These are phyloP conservation scores for Chionoecetes opilio DNA, from an alignment of 1,140 invertebrate genomes.

Conservation along the genomic window DNA sequence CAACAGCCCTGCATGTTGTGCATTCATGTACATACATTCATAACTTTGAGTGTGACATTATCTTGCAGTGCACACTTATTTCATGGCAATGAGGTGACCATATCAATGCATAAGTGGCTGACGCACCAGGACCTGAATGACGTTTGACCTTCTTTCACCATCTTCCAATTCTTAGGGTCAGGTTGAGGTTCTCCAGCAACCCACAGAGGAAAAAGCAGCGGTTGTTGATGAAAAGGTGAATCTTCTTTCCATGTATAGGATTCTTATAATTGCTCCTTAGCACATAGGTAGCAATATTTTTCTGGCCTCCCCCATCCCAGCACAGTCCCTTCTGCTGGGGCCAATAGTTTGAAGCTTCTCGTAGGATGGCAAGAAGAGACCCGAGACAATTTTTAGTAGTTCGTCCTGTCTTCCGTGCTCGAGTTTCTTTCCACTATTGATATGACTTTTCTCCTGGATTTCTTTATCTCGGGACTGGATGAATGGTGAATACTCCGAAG, in stretches of 20 bases:
- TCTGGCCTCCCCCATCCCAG: background rate
- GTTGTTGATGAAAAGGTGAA: conserved; percentile 75
- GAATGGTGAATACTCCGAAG: conserved; percentile 28
- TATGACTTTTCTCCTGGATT: conserved; percentile 29
- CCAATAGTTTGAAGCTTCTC: conserved; percentile 35
- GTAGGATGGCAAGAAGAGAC: conserved; percentile 5
- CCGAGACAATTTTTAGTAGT: conserved; percentile 34
- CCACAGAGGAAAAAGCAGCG: conserved; percentile 66
- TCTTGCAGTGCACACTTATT: conserved; percentile 14
- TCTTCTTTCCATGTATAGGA: conserved; percentile 47
- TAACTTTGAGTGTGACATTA: background rate
- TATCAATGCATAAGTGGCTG: background rate
- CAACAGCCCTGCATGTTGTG: conserved; percentile 24
- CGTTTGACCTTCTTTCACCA: background rate
- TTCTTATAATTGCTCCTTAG: conserved; percentile 40
- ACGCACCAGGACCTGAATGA: background rate
- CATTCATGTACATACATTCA: background rate
- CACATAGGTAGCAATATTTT: conserved; percentile 48
- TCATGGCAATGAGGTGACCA: background rate
- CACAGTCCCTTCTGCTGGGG: conserved; percentile 22
- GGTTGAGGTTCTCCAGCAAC: conserved; percentile 70
- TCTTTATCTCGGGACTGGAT: conserved; percentile 17
- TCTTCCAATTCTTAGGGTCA: conserved; percentile 68
- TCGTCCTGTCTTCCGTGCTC: conserved; percentile 41
- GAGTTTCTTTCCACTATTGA: conserved; percentile 38